These are phyloP conservation scores for Thymelicus acteon DNA, from an alignment of 2,888 invertebrate genomes.

Conservation along the genomic window DNA sequence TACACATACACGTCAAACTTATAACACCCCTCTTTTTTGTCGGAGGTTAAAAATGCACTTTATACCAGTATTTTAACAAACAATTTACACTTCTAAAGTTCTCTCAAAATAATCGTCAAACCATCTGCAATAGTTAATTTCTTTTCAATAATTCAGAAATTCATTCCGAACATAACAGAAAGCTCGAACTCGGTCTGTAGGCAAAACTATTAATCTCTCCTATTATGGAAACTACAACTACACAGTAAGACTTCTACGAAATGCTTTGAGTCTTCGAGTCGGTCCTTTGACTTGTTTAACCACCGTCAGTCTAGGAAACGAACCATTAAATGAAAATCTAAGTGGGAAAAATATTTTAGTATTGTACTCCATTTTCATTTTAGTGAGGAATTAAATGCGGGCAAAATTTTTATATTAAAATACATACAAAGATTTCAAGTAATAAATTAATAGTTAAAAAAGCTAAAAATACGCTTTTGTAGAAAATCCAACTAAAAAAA, in stretches of 20 bases:
- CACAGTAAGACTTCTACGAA: slow-evolving; percentile 45
- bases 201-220: slow-evolving; percentile 56
- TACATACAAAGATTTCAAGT: too few species aligned
- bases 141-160: slow-evolving; percentile 21
- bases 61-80: too few species aligned
- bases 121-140: background rate
- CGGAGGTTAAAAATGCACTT: too few species aligned
- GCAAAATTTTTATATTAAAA: too few species aligned
- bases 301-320: background rate
- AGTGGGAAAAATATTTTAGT: background rate
- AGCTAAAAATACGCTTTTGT: too few species aligned
- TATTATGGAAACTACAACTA: slow-evolving; percentile 50
- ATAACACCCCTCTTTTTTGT: too few species aligned
- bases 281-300: background rate
- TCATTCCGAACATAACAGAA: slow-evolving; percentile 21
- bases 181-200: slow-evolving; percentile 56
- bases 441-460: too few species aligned
- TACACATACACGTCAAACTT: too few species aligned
- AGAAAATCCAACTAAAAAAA: too few species aligned
- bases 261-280: background rate
- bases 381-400: too few species aligned
- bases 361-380: too few species aligned
- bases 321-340: background rate
- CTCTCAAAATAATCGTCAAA: background rate
- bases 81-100: background rate